Percentiles rank a stretch among this genome's conserved stretches.
Conservation (phyloP, 2,113 vertebrate species). For the Chlorodrepanis virens region DNA sequence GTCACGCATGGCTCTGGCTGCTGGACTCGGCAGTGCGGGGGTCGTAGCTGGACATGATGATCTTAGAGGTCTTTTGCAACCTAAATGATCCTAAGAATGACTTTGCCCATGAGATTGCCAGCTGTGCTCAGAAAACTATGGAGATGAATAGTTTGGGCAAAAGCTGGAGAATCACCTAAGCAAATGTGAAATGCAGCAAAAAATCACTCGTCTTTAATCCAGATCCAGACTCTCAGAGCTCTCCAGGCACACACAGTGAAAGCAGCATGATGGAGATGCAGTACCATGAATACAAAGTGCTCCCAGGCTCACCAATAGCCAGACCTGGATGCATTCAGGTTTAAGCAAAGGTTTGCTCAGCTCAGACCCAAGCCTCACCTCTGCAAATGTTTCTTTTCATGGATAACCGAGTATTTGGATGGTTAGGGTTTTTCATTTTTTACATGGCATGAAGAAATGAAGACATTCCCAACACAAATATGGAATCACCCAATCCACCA, state of each 20-base stretch:
- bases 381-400: neutral
- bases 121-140: neutral
- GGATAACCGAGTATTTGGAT: neutral
- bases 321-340: neutral
- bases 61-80: neutral
- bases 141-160: neutral
- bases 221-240: neutral
- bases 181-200: neutral
- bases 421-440: neutral
- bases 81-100: neutral
- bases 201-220: neutral
- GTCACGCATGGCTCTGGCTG: neutral
- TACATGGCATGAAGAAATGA: neutral
- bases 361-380: neutral
- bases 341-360: neutral
- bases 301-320: neutral
- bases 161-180: neutral
- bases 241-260: neutral
- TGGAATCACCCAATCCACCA: neutral
- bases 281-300: neutral
- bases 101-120: neutral
- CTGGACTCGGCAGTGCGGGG: neutral
- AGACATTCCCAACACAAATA: neutral
- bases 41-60: rapidly evolving
- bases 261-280: neutral